A percentile compares a stretch with the other conserved stretches of the same genome.
Conservation (phyloP, 1,140 invertebrate species). For the Holotrichia oblita region DNA sequence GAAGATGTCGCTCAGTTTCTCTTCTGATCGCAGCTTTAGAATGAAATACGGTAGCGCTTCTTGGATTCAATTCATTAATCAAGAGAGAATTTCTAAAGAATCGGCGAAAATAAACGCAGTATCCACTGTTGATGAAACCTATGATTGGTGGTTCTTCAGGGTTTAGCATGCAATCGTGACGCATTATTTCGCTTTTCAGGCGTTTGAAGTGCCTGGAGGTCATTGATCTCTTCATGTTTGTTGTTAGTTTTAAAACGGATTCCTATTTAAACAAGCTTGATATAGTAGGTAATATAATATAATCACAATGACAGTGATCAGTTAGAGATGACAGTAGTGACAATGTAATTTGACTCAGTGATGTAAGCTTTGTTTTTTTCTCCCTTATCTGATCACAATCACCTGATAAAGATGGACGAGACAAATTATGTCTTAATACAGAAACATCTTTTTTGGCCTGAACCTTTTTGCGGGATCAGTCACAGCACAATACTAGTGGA, state of each 20-base stretch:
- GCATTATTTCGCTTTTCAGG: conserved; percentile 32
- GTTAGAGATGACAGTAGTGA: no score
- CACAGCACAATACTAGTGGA: no score
- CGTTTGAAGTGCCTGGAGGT: neutral
- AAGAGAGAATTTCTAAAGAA: neutral
- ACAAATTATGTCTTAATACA: no score
- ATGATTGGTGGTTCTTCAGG: conserved; percentile 26
- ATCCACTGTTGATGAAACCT: conserved; percentile 17
- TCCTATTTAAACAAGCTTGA: neutral
- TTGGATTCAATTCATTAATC: neutral
- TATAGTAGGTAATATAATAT: no score
- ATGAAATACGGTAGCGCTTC: neutral
- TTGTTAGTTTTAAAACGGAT: neutral
- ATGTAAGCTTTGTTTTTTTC: no score
- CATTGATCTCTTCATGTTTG: neutral
- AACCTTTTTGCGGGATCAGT: no score
- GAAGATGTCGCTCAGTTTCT: conserved; percentile 26
- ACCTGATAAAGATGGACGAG: no score
- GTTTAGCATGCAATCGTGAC: neutral
- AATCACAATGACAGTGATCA: no score
- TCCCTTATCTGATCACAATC: no score
- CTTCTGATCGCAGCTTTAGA: conserved; percentile 7
- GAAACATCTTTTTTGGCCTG: no score
- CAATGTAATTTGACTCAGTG: no score
- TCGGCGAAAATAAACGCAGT: conserved; percentile 11